Percentiles rank a stretch among this genome's conserved stretches.
phyloP scores from a whole-genome alignment of 64 coral and sea anemone species.

The Actinia equina region DNA sequence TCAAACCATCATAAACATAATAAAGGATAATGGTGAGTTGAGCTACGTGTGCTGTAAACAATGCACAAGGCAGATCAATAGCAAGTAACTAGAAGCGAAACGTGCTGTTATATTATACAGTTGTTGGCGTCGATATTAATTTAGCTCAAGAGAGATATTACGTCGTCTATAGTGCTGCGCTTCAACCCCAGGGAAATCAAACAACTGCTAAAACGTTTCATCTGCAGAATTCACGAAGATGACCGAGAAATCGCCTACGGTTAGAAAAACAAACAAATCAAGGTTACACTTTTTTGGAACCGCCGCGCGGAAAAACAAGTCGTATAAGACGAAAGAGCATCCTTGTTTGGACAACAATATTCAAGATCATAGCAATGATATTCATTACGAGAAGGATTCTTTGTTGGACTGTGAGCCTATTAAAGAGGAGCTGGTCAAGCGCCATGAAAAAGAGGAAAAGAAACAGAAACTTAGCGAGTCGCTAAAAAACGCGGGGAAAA shows the following conservation, averaged over 20 bases:
- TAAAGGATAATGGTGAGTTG: background rate
- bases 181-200: background rate
- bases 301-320: background rate
- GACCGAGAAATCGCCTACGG: background rate
- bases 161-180: background rate
- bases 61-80: background rate
- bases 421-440: background rate
- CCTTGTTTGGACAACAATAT: background rate
- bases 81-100: background rate
- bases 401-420: background rate
- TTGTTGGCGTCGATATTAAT: background rate
- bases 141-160: background rate
- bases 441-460: background rate
- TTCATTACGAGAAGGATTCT: background rate
- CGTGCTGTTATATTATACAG: background rate
- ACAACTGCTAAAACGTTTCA: background rate
- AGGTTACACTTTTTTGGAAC: background rate
- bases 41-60: background rate
- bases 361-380: background rate
- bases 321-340: background rate
- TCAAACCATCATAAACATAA: background rate
- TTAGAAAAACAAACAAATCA: background rate
- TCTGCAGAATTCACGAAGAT: background rate
- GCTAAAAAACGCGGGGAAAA: conserved; percentile 8
- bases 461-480: background rate